These are phyloP conservation scores for Engystomops pustulosus DNA, from an alignment of 2,113 vertebrate species.

Conservation along the genomic window DNA sequence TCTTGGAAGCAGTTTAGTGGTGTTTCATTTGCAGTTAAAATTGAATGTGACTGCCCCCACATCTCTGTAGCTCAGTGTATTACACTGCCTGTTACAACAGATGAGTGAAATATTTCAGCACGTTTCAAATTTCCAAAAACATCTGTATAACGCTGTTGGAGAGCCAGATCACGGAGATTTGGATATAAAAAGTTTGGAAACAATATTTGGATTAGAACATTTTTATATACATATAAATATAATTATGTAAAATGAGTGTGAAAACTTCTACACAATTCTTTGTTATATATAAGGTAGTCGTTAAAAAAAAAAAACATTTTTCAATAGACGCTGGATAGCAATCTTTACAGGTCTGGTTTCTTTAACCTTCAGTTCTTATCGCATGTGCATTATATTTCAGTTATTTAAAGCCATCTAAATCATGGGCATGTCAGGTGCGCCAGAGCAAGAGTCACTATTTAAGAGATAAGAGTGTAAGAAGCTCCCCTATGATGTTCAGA, in stretches of 20 bases:
- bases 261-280: background rate
- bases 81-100: background rate
- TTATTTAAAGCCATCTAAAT: too few relatives aligned
- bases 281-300: background rate
- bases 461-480: too few relatives aligned
- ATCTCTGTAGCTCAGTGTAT: background rate
- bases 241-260: background rate
- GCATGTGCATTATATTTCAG: too few relatives aligned
- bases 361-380: too few relatives aligned
- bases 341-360: too few relatives aligned
- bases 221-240: background rate
- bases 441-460: too few relatives aligned
- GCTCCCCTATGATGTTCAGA: too few relatives aligned
- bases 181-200: background rate
- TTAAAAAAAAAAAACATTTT: too few relatives aligned
- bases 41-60: background rate
- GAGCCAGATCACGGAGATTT: background rate
- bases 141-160: background rate
- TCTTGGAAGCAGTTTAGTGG: background rate
- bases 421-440: too few relatives aligned
- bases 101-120: constrained; percentile 13
- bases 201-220: background rate
- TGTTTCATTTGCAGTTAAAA: background rate
- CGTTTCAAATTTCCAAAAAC: background rate
- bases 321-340: too few relatives aligned